phyloP scores from a whole-genome alignment of 1,140 invertebrate species.

The Drosophila lacteicornis region DNA sequence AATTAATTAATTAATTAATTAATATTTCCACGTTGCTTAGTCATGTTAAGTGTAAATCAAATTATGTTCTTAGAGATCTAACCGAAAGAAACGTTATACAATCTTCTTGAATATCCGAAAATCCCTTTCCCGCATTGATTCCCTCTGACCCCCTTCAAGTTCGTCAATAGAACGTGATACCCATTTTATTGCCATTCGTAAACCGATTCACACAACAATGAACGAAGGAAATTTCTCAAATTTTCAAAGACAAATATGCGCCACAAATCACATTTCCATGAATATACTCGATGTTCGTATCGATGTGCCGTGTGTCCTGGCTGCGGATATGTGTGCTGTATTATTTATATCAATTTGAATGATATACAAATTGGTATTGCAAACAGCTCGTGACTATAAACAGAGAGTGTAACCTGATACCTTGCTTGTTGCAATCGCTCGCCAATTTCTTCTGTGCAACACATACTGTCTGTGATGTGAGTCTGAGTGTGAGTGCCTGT shows the following conservation, averaged over 20 bases:
- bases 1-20: too few relatives aligned
- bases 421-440: conserved; percentile 49
- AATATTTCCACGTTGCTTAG: too few relatives aligned
- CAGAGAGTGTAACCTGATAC: conserved; percentile 50
- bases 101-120: too few relatives aligned
- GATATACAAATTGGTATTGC: conserved; percentile 55
- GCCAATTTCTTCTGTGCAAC: conserved; percentile 58
- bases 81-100: not conserved
- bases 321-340: conserved; percentile 26
- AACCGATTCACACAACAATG: conserved; percentile 34
- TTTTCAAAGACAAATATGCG: conserved; percentile 48
- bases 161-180: conserved; percentile 38
- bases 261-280: conserved; percentile 41
- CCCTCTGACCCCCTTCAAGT: not conserved
- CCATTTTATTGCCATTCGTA: conserved; percentile 14
- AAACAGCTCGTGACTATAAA: conserved; percentile 49
- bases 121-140: not conserved
- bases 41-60: too few relatives aligned
- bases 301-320: not conserved
- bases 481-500: conserved; percentile 13
- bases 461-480: conserved; percentile 12
- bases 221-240: conserved; percentile 25
- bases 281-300: conserved; percentile 1
- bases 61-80: too few relatives aligned
- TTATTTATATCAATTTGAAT: conserved; percentile 79